Evolutionary conservation across 2,113 vertebrate species (phyloP), one percentile per base, ranked within the genome.

Genomic region (Tamias sibiricus): DNA sequence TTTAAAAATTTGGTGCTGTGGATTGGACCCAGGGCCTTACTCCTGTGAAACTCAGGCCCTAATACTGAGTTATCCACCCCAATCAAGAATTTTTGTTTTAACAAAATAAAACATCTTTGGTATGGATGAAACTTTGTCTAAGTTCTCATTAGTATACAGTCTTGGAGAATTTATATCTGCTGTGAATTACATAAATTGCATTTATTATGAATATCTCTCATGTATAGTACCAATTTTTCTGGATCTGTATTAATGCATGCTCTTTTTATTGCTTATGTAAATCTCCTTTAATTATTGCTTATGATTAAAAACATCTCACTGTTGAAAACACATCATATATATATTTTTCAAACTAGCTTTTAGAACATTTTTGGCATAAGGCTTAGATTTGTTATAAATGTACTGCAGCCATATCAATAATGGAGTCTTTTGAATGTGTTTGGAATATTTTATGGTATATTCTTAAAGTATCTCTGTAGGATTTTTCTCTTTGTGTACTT

Each of bases 381-480:
- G 9, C 40, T 86, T 83, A 89, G 42, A 44, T 62, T 90, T 87
- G 40, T 76, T 97, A 47, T 68, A 86, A 89, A 49, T 93, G 76
- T 42, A 76, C 77, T 68, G 42, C 8, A 88, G 2, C 4, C 5
- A 4, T 79, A 88, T 77, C 54, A 54, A 2, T 72, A 30, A 75
- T 83, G n/a, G 24, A 86, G 2, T 95, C 28, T 66, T 92, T 71
- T 83, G 40, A 84, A 87, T 86, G 28, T 91, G 1, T 87, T 84
- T 87, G 26, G 71, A 76, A 90, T 69, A 89, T 84, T 96, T 75
- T 94, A 24, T 89, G 26, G 37, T 87, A 85, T 81, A 40, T 90
- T 96, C 52, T 96, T 72, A n/a, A 30, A 40, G 1, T 68, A 22
- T 95, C n/a, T 88, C 30, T 71, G 1, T 71, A 83, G 82, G 35